Evolutionary conservation across 2,113 vertebrate genomes (phyloP).

Genomic region (Salminus brasiliensis): DNA sequence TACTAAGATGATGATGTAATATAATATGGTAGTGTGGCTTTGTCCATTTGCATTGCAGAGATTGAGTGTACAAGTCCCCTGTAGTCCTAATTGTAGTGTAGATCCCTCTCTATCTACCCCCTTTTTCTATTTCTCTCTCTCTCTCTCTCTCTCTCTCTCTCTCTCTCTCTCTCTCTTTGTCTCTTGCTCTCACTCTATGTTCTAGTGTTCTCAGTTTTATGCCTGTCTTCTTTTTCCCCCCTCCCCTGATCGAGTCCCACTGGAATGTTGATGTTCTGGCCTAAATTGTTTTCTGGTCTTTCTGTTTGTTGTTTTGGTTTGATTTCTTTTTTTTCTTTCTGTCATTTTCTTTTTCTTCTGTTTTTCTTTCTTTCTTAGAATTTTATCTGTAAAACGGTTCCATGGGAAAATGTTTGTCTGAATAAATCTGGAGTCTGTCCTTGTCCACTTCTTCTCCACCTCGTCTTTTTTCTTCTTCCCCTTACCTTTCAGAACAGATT

Average conservation of each 20-base stretch:
- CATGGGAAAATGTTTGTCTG: conserved; percentile 62
- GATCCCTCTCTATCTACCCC: conserved; percentile 37
- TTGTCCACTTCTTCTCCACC: conserved; percentile 52
- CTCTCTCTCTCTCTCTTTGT: background rate
- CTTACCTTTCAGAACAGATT: conserved; percentile 10
- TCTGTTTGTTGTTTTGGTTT: conserved; percentile 42
- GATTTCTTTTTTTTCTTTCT: background rate
- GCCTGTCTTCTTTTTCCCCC: conserved; percentile 46
- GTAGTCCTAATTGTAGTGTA: conserved; percentile 64
- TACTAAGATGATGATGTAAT: conserved; percentile 57
- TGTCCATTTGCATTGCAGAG: conserved; percentile 63
- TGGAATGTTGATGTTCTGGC: conserved; percentile 65
- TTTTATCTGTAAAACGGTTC: conserved; percentile 58
- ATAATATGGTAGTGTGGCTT: conserved; percentile 63
- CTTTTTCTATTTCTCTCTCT: conserved; percentile 5
- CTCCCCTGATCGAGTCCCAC: conserved; percentile 54
- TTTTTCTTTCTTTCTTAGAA: conserved; percentile 13
- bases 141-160: background rate
- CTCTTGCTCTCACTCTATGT: conserved; percentile 36
- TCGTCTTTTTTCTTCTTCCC: conserved; percentile 36
- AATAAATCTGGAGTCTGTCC: conserved; percentile 68
- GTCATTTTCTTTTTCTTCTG: conserved; percentile 44
- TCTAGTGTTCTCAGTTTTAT: conserved; percentile 47
- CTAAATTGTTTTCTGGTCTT: conserved; percentile 59
- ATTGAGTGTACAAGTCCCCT: conserved; percentile 59